Base-by-base conservation (phyloP, 1,140 invertebrate genomes). In the Anoplophora glabripennis region DNA sequence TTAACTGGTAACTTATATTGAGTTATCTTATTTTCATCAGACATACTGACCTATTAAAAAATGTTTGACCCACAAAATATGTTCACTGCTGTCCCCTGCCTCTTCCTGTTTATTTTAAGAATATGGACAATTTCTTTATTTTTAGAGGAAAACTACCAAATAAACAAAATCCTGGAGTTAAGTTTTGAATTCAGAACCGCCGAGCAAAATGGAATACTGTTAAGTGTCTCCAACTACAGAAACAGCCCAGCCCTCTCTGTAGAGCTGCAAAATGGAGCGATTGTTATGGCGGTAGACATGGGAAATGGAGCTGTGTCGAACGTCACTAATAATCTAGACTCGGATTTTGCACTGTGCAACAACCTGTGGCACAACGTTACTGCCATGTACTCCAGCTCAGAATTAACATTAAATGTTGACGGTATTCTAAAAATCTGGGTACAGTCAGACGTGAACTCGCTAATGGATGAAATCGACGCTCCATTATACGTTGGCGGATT, bases 331-430 rank as follows among this genome's bases (percentile, higher is more conserved):
- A 73, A 71, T 21, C 81, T 89, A 35, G 73, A 81, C 11, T 84
- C 80, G 47, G 81, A 84, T 44, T 88, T 83, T 67, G 78, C 83
- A 1, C 76, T 91, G 2, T 96, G 93, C 76, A 89, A 95, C 76
- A 92, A 92, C 63, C 81, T 84, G 65, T 96, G 93, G 93, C 93
- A 96, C 73, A 83, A 82, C 55, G 84, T 94, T 11, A 83, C 84
- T 45, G 92, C 88, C 0, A 78, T 85, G 5, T 89, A 89, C 66
- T 84, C 85, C 5, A 84, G 83, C 40, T 84, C 86, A 53, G 82
- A 86, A 61, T 73, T 93, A 0, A 83, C 84, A 0, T 73, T 94
- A 1, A 82, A 84, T 59, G 85, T 94, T 0, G 92, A 94, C 74
- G 81, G 81, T 28, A 79, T 80, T 4, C 73, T 76, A 64, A 72